Base-by-base conservation (phyloP, 2,797 vertebrate genomes). In the Enteromius thamalakanensis region DNA sequence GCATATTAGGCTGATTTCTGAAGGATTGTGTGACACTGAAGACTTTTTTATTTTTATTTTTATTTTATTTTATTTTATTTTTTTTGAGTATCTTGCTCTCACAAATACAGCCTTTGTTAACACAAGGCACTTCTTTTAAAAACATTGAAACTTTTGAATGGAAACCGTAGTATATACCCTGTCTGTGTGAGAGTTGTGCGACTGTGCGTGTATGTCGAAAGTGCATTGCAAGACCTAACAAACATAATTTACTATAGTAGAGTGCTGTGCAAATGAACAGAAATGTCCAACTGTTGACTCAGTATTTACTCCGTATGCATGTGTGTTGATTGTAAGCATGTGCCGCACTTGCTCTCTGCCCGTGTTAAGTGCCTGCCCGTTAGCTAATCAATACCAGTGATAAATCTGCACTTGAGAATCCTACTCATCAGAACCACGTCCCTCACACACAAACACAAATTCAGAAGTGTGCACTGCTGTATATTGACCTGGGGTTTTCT, bases 381-480 rank as follows among this genome's bases (percentile, higher is more conserved):
- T 87, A 88, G 83, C 88, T 91, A 92, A 94, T 95, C 94, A 88
- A 94, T 94, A 94, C 86, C 85, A 87, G 92, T 91, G 91, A 94
- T 94, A 94, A 93, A 95, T 95, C 92, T 93, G 85, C 87, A 84
- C 88, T 83, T 85, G 91, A 92, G 92, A 94, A 93, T 92, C 91
- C 71, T 83, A 83, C 78, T 91, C 86, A 87, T 89, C 88, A 87
- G 81, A 84, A 79, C 77, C 72, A 77, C 53, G 79, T 75, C 84
- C 67, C 69, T 34, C 84, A 65, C 67, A 74, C 74, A 37, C 68
- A 87, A 88, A 83, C 79, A 83, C 32, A 82, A 77, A 77, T 40
- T 19, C 81, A 89, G 67, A 89, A 82, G 85, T 80, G 83, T 81
- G 68, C 74, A 29, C 45, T 91, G 90, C 89, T 88, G 90, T 91